Base-by-base conservation (phyloP, 2,797 vertebrate genomes). In the Manis pentadactyla region DNA sequence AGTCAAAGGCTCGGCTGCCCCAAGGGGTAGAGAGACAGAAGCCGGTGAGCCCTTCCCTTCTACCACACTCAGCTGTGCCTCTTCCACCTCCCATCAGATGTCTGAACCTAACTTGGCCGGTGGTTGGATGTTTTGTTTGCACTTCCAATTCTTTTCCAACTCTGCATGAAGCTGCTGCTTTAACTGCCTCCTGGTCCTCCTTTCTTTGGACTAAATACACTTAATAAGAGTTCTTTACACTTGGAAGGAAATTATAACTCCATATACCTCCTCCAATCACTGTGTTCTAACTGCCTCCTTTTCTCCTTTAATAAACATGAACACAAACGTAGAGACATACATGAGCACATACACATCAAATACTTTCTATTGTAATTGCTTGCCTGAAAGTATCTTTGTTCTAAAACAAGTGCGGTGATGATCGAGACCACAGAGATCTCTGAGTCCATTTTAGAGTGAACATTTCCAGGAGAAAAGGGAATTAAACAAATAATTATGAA, bases 211-310 rank as follows among this genome's bases (percentile, higher is more conserved):
- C 49, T 46, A 55, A 77, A 91, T 37, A 37, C 29, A 13, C 29
- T 46, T 78, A 64, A 49, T 14, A 34, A 69, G 25, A 83, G 37
- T 4, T 87, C 37, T 37, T 93, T 78, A 53, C 4, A 86, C 77
- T 92, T 59, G 55, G 82, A 69, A 95, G 78, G 63, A 94, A 94
- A n/a, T 46, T 3, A 31, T 55, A 71, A 79, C 68, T 42, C 37
- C 13, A 51, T 19, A 37, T 2, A 90, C 29, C 19, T 14, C 9
- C 39, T 69, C 63, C n/a, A 75, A 21, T 79, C 49, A 12, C 23
- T 64, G 46, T 10, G 4, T 81, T 93, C 61, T 64, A 63, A 51
- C 84, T 81, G 68, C 23, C 69, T 55, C 42, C 14, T 68, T 77
- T 61, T 29, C 7, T 51, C 59, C 37, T 59, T 78, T n/a, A 25